Evolutionary conservation across 2,113 vertebrate genomes (phyloP).

Genomic region (Dipodomys spectabilis): DNA sequence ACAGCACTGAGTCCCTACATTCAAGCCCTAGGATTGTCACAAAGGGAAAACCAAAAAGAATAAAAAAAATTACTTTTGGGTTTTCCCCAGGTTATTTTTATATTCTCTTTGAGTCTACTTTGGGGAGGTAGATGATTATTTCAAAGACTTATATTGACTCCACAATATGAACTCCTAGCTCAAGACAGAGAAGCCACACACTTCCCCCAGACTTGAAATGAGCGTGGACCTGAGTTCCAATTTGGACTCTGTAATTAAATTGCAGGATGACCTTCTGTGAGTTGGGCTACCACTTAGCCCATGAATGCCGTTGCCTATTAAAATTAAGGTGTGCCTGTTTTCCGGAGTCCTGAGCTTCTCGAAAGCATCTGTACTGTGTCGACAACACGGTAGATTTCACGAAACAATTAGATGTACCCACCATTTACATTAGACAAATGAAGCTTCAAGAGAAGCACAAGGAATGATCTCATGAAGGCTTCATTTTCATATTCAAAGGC

Average conservation of each 20-base stretch:
- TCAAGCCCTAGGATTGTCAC: too few species aligned
- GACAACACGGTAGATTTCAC: not conserved
- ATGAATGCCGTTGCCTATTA: not conserved
- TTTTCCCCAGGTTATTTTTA: not conserved
- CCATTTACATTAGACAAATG: not conserved
- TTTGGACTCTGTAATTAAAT: not conserved
- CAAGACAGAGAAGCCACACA: not conserved
- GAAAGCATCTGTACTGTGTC: not conserved
- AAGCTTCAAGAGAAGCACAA: conserved; percentile 12
- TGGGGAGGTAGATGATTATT: not conserved
- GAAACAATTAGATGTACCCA: not conserved
- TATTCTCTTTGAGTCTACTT: not conserved
- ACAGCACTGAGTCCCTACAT: too few species aligned
- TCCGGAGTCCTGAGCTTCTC: not conserved
- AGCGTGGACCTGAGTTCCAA: not conserved
- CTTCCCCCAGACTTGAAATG: not conserved
- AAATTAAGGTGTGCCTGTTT: not conserved
- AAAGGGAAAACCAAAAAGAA: not conserved
- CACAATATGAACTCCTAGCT: not conserved
- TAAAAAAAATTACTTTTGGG: not conserved
- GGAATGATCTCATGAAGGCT: not conserved
- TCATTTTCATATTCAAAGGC: not conserved
- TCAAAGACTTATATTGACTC: not conserved
- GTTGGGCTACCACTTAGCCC: not conserved
- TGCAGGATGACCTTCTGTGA: not conserved